Evolutionary conservation across 2,113 vertebrate genomes (phyloP).

Genomic region (Rissa tridactyla): DNA sequence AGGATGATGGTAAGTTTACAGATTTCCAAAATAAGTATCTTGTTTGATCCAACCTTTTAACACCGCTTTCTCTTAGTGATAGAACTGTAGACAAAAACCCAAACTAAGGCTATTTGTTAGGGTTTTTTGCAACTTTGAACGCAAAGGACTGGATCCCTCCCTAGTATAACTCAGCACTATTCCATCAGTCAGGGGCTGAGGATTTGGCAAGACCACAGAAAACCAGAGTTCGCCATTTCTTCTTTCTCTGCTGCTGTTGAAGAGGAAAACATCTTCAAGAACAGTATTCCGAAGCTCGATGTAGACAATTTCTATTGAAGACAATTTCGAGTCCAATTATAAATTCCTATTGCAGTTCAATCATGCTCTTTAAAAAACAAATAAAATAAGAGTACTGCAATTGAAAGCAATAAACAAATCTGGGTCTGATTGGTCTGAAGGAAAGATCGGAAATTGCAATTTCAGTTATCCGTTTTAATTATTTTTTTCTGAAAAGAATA

Average conservation of each 20-base stretch:
- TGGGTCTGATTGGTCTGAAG: not conserved
- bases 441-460: not conserved
- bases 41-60: not conserved
- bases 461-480: not conserved
- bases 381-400: not conserved
- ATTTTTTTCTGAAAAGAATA: not conserved
- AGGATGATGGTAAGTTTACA: slow-evolving; percentile 84
- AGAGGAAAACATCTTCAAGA: not conserved
- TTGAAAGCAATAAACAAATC: slow-evolving; percentile 21
- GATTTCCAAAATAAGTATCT: not conserved
- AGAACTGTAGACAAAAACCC: not conserved
- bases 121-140: not conserved
- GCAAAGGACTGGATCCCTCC: not conserved
- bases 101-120: not conserved
- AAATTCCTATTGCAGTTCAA: slow-evolving; percentile 30
- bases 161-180: not conserved
- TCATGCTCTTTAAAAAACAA: not conserved
- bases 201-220: not conserved
- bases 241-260: not conserved
- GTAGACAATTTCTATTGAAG: slow-evolving; percentile 28
- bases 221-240: not conserved
- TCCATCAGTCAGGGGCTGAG: not conserved
- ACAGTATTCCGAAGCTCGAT: not conserved
- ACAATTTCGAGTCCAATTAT: slow-evolving; percentile 42
- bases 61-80: not conserved